Base-by-base conservation (phyloP, 2,797 vertebrate species). In the Loris lydekkerianus region DNA sequence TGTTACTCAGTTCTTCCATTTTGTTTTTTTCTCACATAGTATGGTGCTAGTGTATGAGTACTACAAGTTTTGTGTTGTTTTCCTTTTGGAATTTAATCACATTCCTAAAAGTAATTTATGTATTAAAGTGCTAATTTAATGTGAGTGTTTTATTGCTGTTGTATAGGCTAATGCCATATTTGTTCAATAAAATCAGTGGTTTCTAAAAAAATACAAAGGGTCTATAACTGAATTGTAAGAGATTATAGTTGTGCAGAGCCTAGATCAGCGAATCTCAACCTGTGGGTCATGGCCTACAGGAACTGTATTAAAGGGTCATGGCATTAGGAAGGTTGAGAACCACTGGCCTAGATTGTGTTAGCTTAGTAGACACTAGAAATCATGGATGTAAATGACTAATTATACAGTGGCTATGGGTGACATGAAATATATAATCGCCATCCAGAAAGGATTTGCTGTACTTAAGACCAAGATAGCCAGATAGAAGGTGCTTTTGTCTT, bases 81-180 rank as follows among this genome's bases (percentile, higher is more conserved):
- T 70, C 14, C 23, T 46, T 46, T 5, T 65, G 83, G 27, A 77
- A 43, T 84, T 76, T 67, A 31, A 37, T 67, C 34, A 60, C 61
- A 70, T 37, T 13, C 1, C 70, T 70, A 37, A 91, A 91, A 77
- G 46, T 86, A 75, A 82, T 5, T 37, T 82, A n/a, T 29, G 3
- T 81, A 29, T 78, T 93, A 94, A 91, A 92, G 80, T 69, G 53
- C 31, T 85, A 46, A 72, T 87, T 80, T 80, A 70, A 43, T 72
- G 14, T 73, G 61, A 21, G 25, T 77, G 17, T 60, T 87, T 72
- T 83, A 29, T 84, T 78, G 77, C 65, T 80, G 1, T 58, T 21
- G 40, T 88, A 43, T 77, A 43, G 61, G n/a, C 15, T 27, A 67
- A 76, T 21, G 40, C n/a, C 89, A 27, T 76, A 89, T 95, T 93